Percentiles rank a stretch among this genome's conserved stretches.
Evolutionary conservation across 2,888 invertebrate genomes (phyloP).

Genomic region (Drosophila dives): DNA sequence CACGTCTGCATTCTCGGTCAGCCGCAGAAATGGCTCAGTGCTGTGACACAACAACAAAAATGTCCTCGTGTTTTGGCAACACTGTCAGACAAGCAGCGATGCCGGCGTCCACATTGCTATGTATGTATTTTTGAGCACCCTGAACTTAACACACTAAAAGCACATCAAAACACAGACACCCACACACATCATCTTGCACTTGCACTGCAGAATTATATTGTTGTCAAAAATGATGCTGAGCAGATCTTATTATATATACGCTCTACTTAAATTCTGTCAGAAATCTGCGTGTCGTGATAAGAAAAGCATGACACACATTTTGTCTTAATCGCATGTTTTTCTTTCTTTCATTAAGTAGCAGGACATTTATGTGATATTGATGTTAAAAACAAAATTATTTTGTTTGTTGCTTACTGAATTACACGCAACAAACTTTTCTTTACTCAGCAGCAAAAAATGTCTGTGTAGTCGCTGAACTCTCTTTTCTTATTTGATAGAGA

Average conservation of each 20-base stretch:
- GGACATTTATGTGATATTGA: not conserved
- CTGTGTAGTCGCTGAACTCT: constrained; percentile 5
- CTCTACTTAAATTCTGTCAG: not conserved
- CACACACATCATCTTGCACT: constrained; percentile 37
- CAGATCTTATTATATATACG: not conserved
- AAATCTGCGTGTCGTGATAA: not conserved
- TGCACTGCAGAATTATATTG: constrained; percentile 28
- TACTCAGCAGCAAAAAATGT: not conserved
- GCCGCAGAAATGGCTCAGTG: constrained; percentile 54
- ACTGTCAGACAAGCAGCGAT: constrained; percentile 30
- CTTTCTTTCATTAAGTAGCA: constrained; percentile 22
- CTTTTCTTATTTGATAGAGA: constrained; percentile 3
- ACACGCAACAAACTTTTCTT: constrained; percentile 8
- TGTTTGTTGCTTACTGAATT: constrained; percentile 32
- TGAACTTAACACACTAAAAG: constrained; percentile 40
- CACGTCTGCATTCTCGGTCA: constrained; percentile 2
- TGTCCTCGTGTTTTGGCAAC: constrained; percentile 50
- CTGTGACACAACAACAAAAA: constrained; percentile 51
- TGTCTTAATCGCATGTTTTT: constrained; percentile 47
- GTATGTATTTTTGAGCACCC: constrained; percentile 50
- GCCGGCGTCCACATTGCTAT: constrained; percentile 40
- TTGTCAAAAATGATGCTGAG: constrained; percentile 36
- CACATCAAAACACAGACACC: constrained; percentile 3
- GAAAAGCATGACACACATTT: constrained; percentile 39
- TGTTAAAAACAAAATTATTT: constrained; percentile 5